phyloP scores from a whole-genome alignment of 2,797 vertebrate genomes.

The Sciurus vulgaris region DNA sequence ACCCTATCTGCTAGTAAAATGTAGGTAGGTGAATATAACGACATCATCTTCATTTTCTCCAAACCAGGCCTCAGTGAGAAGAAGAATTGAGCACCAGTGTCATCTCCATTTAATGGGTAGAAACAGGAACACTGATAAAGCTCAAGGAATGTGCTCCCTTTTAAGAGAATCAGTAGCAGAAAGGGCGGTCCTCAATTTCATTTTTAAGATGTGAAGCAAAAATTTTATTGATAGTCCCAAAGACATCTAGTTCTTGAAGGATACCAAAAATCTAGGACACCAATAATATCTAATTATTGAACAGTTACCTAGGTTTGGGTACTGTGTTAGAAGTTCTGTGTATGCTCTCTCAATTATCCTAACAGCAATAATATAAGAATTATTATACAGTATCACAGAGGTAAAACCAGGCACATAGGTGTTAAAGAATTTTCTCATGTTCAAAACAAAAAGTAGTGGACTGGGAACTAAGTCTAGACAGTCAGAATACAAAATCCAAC shows the following conservation, averaged over 20 bases:
- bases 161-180: not conserved
- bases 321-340: not conserved
- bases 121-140: not conserved
- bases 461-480: not conserved
- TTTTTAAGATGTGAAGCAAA: not conserved
- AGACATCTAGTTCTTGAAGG: not conserved
- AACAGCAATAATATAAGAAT: not conserved
- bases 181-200: not conserved
- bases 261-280: not conserved
- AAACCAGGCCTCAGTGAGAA: not conserved
- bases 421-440: not conserved
- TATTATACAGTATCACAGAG: not conserved
- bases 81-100: not conserved
- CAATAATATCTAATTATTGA: not conserved
- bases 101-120: not conserved
- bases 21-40: not conserved
- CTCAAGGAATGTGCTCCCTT: not conserved
- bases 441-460: not conserved
- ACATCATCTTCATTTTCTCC: not conserved
- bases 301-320: not conserved
- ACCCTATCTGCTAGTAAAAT: not conserved
- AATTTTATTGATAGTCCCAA: not conserved
- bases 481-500: not conserved
- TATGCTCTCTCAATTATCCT: conserved; percentile 6
- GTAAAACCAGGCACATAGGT: not conserved